Evolutionary conservation across 35 echinoderm and acorn worm species (phyloP).

Genomic region (Heliocidaris tuberculata): DNA sequence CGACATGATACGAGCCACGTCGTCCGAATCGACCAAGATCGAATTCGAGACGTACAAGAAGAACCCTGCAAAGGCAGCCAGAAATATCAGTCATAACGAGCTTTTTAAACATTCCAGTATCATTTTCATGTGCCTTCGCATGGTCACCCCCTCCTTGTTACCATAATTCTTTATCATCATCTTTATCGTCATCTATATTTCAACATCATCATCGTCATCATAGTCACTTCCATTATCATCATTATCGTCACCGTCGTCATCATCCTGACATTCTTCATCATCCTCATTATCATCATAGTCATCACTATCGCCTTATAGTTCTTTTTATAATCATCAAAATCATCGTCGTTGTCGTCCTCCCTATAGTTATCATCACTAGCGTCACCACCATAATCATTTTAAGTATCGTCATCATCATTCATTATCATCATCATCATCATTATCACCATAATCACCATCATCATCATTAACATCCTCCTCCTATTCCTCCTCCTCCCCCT

Average conservation of each 20-base stretch:
- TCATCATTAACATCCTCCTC: background rate
- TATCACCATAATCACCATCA: background rate
- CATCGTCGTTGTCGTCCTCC: background rate
- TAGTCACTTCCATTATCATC: too few relatives aligned
- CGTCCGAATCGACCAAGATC: background rate
- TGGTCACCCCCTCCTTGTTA: too few relatives aligned
- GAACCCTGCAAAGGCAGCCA: slow-evolving; percentile 18
- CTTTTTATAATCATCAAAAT: background rate
- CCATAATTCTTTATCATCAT: too few relatives aligned
- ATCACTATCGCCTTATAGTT: background rate
- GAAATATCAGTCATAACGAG: background rate
- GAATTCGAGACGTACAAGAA: slow-evolving; percentile 45
- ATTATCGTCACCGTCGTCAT: background rate
- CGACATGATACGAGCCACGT: slow-evolving; percentile 60
- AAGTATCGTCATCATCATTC: background rate
- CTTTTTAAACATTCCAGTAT: too few relatives aligned
- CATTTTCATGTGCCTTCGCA: too few relatives aligned
- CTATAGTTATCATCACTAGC: background rate
- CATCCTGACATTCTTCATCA: background rate
- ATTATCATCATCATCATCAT: background rate
- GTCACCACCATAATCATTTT: too few relatives aligned
- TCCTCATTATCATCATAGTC: background rate
- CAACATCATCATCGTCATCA: too few relatives aligned
- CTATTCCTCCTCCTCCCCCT: background rate
- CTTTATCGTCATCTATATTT: too few relatives aligned